These are phyloP conservation scores for Tyrannus savana DNA, from an alignment of 2,113 vertebrate species.

Conservation along the genomic window DNA sequence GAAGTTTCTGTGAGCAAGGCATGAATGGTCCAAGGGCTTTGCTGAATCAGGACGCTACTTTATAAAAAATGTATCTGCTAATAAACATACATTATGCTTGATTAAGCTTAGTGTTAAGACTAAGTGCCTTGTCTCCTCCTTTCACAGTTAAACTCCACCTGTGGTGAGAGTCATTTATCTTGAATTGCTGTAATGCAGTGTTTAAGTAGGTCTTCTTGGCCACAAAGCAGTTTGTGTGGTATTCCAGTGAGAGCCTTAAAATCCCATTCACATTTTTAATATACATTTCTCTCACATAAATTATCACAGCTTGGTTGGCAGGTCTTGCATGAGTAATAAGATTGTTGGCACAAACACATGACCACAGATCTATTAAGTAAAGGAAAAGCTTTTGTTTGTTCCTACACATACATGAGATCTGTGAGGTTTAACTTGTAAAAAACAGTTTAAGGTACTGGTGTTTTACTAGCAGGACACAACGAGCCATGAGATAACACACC, in stretches of 20 bases:
- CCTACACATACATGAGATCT: background rate
- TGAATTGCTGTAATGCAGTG: conserved; percentile 7
- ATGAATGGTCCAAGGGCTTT: background rate
- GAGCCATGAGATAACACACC: background rate
- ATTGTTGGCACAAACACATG: conserved; percentile 23
- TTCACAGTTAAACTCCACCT: conserved; percentile 1
- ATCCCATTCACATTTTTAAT: conserved; percentile 62
- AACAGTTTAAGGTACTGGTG: background rate
- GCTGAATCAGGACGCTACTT: background rate
- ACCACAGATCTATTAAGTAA: conserved; percentile 3
- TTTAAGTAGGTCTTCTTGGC: background rate
- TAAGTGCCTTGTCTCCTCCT: background rate
- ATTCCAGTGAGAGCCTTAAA: conserved; percentile 33
- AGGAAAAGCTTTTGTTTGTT: conserved; percentile 8
- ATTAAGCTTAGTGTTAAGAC: background rate
- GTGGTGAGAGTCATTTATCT: conserved; percentile 22
- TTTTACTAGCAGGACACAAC: background rate
- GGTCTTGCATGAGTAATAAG: conserved; percentile 16
- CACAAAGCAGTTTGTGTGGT: background rate
- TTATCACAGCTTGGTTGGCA: conserved; percentile 39
- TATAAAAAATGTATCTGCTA: background rate
- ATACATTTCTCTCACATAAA: conserved; percentile 41
- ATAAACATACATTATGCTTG: background rate
- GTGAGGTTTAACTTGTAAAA: background rate
- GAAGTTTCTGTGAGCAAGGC: background rate